Percentiles rank a stretch among this genome's conserved stretches.
Evolutionary conservation across 2,888 invertebrate genomes (phyloP).

Genomic region (Netelia inedita): DNA sequence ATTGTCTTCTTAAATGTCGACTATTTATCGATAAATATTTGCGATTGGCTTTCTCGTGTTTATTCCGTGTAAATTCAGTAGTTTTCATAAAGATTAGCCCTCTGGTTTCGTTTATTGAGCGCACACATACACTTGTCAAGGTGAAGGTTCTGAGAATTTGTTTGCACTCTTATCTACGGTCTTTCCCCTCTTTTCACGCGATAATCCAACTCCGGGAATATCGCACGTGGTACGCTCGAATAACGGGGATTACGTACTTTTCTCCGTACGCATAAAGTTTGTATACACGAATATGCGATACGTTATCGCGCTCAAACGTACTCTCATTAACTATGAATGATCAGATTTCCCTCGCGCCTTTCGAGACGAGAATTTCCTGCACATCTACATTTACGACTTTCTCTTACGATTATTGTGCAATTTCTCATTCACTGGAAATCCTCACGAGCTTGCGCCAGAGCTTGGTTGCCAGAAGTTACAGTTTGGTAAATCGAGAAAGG

Average conservation of each 20-base stretch:
- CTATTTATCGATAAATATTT: conserved; percentile 34
- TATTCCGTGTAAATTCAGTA: conserved; percentile 43
- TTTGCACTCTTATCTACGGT: conserved; percentile 47
- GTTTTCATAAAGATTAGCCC: conserved; percentile 33
- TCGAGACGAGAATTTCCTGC: conserved; percentile 11
- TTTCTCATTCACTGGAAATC: background rate
- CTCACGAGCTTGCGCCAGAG: no score
- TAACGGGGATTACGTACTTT: conserved; percentile 4
- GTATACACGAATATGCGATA: conserved; percentile 33
- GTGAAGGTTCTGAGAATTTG: conserved; percentile 37
- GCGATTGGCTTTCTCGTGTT: conserved; percentile 9
- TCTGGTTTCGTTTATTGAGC: conserved; percentile 20
- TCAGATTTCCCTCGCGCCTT: background rate
- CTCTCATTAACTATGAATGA: conserved; percentile 44
- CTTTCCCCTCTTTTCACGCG: background rate
- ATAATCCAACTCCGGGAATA: background rate
- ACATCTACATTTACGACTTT: background rate
- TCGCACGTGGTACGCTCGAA: background rate
- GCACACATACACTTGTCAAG: conserved; percentile 37
- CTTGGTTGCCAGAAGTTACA: background rate
- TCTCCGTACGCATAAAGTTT: background rate
- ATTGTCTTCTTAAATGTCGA: background rate
- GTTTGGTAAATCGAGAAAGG: background rate
- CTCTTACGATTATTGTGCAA: background rate
- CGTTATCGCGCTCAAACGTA: conserved; percentile 29